phyloP scores from a whole-genome alignment of 2,888 invertebrate genomes.

The Hecatera dysodea region DNA sequence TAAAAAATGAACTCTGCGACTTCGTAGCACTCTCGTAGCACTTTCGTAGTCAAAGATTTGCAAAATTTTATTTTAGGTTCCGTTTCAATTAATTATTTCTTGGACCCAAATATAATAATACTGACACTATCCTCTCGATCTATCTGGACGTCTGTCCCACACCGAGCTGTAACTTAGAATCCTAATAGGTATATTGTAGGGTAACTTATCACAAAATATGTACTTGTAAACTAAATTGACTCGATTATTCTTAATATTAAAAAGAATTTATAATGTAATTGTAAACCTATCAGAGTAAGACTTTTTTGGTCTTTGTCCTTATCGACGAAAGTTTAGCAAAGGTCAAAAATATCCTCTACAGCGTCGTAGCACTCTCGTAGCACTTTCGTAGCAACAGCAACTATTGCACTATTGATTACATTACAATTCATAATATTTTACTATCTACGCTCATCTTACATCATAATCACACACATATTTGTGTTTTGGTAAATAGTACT shows the following conservation, averaged over 20 bases:
- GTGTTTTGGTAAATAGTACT: no score
- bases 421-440: no score
- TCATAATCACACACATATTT: no score
- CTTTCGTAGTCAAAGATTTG: background rate
- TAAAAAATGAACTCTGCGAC: background rate
- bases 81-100: no score
- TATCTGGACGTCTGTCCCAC: background rate
- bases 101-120: background rate
- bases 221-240: background rate
- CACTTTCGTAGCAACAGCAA: background rate
- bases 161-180: background rate
- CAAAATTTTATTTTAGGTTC: background rate
- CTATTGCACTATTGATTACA: no score
- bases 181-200: background rate
- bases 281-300: no score
- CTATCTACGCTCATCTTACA: no score
- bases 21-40: constrained; percentile 14
- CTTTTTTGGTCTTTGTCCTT: no score
- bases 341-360: background rate
- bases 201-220: background rate
- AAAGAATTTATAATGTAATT: background rate
- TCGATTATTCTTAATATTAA: background rate
- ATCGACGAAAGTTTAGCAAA: background rate
- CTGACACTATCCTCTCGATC: background rate
- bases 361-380: background rate